phyloP scores from a whole-genome alignment of 2,113 vertebrate genomes.

The Craseonycteris thonglongyai region DNA sequence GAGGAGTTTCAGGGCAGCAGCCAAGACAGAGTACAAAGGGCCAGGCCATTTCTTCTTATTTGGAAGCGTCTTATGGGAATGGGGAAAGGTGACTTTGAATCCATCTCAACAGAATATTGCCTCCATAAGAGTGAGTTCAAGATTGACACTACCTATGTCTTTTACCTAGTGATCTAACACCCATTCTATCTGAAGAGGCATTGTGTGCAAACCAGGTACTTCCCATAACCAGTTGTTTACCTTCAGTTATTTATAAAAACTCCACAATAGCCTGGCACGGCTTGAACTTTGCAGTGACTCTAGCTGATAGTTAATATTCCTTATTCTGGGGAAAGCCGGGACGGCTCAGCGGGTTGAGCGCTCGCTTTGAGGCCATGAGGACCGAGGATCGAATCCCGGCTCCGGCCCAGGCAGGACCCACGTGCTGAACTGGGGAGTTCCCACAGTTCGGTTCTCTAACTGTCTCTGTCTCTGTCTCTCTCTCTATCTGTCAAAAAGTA shows the following conservation, averaged over 20 bases:
- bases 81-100: background rate
- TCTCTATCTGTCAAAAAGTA: too few species aligned
- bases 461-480: too few species aligned
- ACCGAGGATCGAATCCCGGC: too few species aligned
- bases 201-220: background rate
- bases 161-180: background rate
- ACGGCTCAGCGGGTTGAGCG: too few species aligned
- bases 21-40: background rate
- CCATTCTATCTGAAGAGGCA: background rate
- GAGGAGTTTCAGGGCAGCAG: background rate
- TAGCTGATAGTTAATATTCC: slow-evolving; percentile 6
- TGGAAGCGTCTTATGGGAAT: background rate
- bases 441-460: too few species aligned
- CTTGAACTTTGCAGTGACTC: background rate
- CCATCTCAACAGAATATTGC: background rate
- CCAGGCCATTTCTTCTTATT: background rate
- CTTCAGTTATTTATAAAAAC: slow-evolving; percentile 44
- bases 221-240: slow-evolving; percentile 1
- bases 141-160: background rate
- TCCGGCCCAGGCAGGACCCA: too few species aligned
- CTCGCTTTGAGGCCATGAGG: too few species aligned
- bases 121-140: background rate
- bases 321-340: too few species aligned
- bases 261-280: slow-evolving; percentile 25
- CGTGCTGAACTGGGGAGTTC: too few species aligned